Evolutionary conservation across 2,888 invertebrate species (phyloP).

Genomic region (Trichogramma evanescens): DNA sequence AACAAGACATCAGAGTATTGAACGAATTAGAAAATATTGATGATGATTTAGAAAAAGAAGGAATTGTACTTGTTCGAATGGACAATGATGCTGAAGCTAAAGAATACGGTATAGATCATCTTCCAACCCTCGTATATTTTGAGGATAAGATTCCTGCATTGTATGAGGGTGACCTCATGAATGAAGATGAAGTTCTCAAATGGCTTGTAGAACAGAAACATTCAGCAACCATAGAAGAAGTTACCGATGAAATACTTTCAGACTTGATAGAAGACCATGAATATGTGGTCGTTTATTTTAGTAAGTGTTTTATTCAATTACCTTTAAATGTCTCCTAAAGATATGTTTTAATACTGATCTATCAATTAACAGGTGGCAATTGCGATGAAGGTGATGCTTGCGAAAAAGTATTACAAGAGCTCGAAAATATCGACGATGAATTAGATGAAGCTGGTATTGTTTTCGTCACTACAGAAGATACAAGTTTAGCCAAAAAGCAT

Average conservation of each 20-base stretch:
- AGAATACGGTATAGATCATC: constrained; percentile 82
- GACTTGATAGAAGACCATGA: constrained; percentile 83
- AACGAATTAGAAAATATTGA: constrained; percentile 90
- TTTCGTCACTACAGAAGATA: constrained; percentile 87
- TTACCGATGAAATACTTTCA: constrained; percentile 81
- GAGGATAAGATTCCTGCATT: constrained; percentile 86
- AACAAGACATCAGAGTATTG: constrained; percentile 78
- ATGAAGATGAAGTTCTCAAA: constrained; percentile 84
- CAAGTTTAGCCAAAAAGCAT: constrained; percentile 70
- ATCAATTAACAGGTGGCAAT: constrained; percentile 57
- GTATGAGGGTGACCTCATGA: constrained; percentile 85
- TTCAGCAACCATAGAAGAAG: constrained; percentile 87
- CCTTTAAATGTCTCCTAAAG: background rate
- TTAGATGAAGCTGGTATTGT: constrained; percentile 88
- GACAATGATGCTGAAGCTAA: constrained; percentile 86
- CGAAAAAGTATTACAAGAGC: constrained; percentile 73
- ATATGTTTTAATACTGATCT: background rate
- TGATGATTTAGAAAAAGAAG: constrained; percentile 82
- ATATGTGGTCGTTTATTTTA: constrained; percentile 91
- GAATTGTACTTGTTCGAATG: constrained; percentile 82
- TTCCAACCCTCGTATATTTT: constrained; percentile 81
- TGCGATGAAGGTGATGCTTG: constrained; percentile 84
- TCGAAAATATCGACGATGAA: constrained; percentile 90
- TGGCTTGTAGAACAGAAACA: constrained; percentile 84
- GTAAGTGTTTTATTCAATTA: constrained; percentile 51